phyloP scores from a whole-genome alignment of 2,888 invertebrate genomes.

The Conchocele bisecta region DNA sequence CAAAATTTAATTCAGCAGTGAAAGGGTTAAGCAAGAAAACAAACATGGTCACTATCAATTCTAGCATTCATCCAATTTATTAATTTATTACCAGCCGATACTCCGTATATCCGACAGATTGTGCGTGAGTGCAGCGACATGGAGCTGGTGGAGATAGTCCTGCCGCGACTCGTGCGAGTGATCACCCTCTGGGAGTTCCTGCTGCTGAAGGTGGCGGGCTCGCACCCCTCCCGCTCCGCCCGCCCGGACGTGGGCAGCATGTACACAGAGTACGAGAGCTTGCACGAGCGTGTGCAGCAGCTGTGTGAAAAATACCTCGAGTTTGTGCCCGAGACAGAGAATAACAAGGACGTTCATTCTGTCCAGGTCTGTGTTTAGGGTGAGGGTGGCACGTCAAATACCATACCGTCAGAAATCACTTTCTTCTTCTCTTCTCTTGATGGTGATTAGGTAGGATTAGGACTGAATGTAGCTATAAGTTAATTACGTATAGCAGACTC shows the following conservation, averaged over 20 bases:
- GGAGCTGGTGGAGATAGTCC: constrained; percentile 83
- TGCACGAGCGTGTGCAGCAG: constrained; percentile 70
- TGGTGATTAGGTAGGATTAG: too few relatives aligned
- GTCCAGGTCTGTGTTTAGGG: too few relatives aligned
- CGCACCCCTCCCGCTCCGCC: constrained; percentile 64
- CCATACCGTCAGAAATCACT: too few relatives aligned
- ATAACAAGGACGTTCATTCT: constrained; percentile 13
- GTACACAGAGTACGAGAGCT: constrained; percentile 70
- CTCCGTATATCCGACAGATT: constrained; percentile 62
- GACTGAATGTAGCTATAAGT: too few relatives aligned
- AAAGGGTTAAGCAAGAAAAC: too few relatives aligned
- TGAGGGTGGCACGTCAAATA: too few relatives aligned
- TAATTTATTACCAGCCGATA: background rate
- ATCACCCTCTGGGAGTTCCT: constrained; percentile 84
- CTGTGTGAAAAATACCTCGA: constrained; percentile 72
- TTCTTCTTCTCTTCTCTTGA: too few relatives aligned
- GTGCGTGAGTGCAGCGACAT: constrained; percentile 78
- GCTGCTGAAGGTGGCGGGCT: constrained; percentile 82
- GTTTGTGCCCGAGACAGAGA: constrained; percentile 49
- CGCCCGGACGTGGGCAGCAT: constrained; percentile 73
- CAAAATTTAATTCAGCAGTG: too few relatives aligned
- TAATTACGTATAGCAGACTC: too few relatives aligned
- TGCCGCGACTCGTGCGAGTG: constrained; percentile 82
- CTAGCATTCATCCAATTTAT: too few relatives aligned
- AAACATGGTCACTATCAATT: too few relatives aligned